Evolutionary conservation across 2,888 invertebrate genomes (phyloP), one percentile per base, ranked within the genome.

Genomic region (Netelia inedita): DNA sequence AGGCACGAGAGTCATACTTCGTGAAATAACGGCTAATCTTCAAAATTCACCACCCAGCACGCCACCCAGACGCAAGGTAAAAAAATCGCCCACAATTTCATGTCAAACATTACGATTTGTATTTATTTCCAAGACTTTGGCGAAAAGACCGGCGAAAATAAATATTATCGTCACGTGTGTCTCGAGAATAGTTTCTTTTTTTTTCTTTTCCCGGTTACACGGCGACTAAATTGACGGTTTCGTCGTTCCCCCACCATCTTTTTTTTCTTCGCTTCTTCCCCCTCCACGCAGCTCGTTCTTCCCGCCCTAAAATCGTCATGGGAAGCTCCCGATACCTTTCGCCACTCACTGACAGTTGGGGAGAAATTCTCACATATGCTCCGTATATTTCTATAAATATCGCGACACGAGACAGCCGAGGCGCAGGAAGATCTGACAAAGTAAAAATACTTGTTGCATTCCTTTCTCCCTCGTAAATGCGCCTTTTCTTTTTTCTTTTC

Each of bases 21-120:
- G 90, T 28, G 92, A 92, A 84, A 92, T 92, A 74, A 92, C 92
- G 41, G 92, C 90, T n/a, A 88, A 89, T 14, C 88, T 92, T 55
- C 90, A 92, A 35, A 92, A 92, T 88, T 92, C 91, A 14, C 84
- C 92, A 14, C 88, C 90, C 16, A 79, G 85, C 55, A 89, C 88
- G 23, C 63, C 86, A 35, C 69, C 87, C 14, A 87, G 85, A 59
- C 86, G 79, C 79, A 91, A 91, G 89, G 92, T 92, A 89, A 87
- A 80, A 82, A 8, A 50, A 65, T 41, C 2, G 16, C 6, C 23
- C 35, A 6, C 6, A 35, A 35, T 35, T 0, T 35, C 35, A 6
- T 8, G 35, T 35, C 35, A 35, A 35, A 35, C 35, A 35, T 35
- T 35, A 35, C 35, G 35, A 35, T 6, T 35, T 35, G 35, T 6